Percentiles rank a stretch among this genome's conserved stretches.
These are phyloP conservation scores for Azorinus chamasolen DNA, from an alignment of 2,888 invertebrate genomes.

Conservation along the genomic window DNA sequence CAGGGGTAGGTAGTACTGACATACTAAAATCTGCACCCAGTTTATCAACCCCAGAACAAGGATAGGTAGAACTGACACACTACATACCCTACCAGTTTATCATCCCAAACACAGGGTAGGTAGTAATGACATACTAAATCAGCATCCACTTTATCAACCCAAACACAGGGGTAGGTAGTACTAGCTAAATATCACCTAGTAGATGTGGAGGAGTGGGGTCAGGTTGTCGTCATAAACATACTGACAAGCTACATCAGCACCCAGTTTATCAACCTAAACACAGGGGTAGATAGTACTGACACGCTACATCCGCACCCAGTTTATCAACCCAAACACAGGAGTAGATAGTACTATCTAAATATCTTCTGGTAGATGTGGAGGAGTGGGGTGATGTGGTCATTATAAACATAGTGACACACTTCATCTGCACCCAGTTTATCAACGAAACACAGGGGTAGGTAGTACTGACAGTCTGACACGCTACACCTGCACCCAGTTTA, in stretches of 20 bases:
- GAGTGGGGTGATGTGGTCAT: constrained; percentile 99
- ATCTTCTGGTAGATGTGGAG: constrained; percentile 97
- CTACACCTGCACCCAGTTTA: constrained; percentile 90
- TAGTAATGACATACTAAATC: constrained; percentile 98
- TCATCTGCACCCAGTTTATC: constrained; percentile 89
- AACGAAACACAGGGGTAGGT: constrained; percentile 88
- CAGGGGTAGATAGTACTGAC: constrained; percentile 91
- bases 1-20: constrained; percentile 88
- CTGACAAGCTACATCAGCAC: constrained; percentile 95
- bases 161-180: constrained; percentile 88
- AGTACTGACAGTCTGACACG: constrained; percentile 94
- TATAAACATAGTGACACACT: constrained; percentile 98
- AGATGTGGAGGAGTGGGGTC: constrained; percentile 99
- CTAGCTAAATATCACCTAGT: constrained; percentile 97
- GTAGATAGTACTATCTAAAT: constrained; percentile 92
- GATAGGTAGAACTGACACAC: no score
- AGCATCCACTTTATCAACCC: constrained; percentile 85
- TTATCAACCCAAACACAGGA: constrained; percentile 87
- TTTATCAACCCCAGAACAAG: no score
- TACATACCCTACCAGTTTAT: no score
- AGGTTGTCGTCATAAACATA: constrained; percentile 98
- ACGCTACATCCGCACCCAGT: constrained; percentile 91
- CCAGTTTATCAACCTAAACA: constrained; percentile 85
- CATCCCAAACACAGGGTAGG: no score
- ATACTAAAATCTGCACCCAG: background rate